A percentile compares a stretch with the other conserved stretches of the same genome.
These are phyloP conservation scores for Dipodomys merriami DNA, from an alignment of 2,113 vertebrate species.

Conservation along the genomic window DNA sequence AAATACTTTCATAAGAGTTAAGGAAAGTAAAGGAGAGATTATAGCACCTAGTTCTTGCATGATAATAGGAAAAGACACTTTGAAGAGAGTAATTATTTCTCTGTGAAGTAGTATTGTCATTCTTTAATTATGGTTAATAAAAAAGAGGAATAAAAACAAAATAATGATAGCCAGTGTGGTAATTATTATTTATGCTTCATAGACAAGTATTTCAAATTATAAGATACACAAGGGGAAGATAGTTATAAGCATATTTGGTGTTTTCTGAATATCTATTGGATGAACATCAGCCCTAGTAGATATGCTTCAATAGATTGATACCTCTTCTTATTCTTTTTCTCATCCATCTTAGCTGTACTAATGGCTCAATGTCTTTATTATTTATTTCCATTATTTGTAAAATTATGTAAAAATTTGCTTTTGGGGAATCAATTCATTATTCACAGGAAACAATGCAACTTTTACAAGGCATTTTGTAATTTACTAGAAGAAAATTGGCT, in stretches of 20 bases:
- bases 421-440: constrained; percentile 34
- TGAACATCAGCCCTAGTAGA: neutral
- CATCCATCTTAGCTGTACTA: neutral
- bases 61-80: neutral
- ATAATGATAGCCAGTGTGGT: neutral
- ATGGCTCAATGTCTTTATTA: neutral
- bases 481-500: constrained; percentile 26
- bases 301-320: neutral
- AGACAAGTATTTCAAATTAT: constrained; percentile 13
- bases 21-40: neutral
- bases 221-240: neutral
- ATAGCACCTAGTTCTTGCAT: neutral
- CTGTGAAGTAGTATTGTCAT: neutral
- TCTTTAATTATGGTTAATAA: neutral
- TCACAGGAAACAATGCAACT: neutral
- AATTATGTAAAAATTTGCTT: constrained; percentile 36
- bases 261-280: neutral
- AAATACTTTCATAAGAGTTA: neutral
- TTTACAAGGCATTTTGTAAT: constrained; percentile 23
- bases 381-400: constrained; percentile 4
- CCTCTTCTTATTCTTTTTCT: neutral
- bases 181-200: constrained; percentile 15
- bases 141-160: neutral
- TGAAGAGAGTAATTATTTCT: neutral
- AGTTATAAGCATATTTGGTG: neutral